Base-by-base conservation (phyloP, 2,113 vertebrate genomes). In the Ciconia maguari region DNA sequence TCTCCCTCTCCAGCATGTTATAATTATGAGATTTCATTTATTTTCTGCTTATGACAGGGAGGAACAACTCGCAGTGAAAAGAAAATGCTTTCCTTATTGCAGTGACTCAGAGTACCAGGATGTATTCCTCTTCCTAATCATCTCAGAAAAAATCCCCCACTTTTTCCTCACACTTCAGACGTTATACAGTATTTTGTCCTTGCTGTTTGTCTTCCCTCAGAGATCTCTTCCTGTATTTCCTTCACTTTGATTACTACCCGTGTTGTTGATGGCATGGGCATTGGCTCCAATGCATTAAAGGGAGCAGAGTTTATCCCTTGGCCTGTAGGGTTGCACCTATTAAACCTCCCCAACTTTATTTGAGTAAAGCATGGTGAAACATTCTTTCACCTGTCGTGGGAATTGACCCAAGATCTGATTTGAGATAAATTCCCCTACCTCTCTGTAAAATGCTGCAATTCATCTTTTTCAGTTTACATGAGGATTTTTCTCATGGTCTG, bases 401-500 rank as follows among this genome's bases (percentile, higher is more conserved):
- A 92, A 91, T 88, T 94, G 93, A 77, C 71, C 78, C 85, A 66
- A 76, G 46, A 95, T 77, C 49, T 57, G 82, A 80, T 75, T 61
- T 54, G 55, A 96, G 75, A 88, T 58, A 83, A 80, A 90, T 87
- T 88, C 71, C 55, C 78, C 46, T 36, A 77, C 88, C 36, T 90
- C 84, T 74, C 87, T 80, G 83, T 70, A 84, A 94, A 93, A 87
- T 3, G 20, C 48, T 72, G 54, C 41, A 86, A 95, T 95, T 96
- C 79, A 74, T 94, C 93, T 91, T 87, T 93, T 94, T 89, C 90
- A 87, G 62, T 90, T 96, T 72, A 74, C 75, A 57, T 69, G 62
- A 91, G 79, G 64, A 80, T 88, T 93, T 95, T 94, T 95, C 88
- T 96, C 62, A 44, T 71, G 91, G 78, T 89, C 89, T 79, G 69